Conservation (phyloP, 2,888 invertebrate species). For the Vanessa cardui region DNA sequence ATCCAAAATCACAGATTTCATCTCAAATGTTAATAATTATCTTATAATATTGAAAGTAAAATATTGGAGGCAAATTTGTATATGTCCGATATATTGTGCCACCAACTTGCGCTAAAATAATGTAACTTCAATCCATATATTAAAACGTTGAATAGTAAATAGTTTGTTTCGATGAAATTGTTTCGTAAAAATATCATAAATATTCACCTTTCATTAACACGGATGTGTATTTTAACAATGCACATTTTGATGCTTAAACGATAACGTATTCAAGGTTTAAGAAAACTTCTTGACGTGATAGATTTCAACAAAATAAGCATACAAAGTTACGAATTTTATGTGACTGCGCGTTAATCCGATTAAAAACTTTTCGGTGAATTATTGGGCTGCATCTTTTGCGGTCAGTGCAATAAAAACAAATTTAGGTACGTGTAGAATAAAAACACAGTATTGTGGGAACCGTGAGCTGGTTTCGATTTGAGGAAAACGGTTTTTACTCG, state of each 20-base stretch:
- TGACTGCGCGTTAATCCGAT: not conserved
- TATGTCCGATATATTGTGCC: no score
- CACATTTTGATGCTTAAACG: not conserved
- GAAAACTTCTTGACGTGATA: not conserved
- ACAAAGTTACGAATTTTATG: conserved; percentile 1
- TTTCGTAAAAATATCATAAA: not conserved
- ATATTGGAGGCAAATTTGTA: no score
- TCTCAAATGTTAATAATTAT: no score
- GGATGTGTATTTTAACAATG: not conserved
- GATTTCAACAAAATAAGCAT: not conserved
- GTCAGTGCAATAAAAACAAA: conserved; percentile 19
- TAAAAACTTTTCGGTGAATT: conserved; percentile 19
- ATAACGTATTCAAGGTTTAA: not conserved
- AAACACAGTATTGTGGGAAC: conserved; percentile 3
- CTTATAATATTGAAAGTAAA: no score
- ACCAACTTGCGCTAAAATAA: no score
- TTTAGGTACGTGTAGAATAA: conserved; percentile 17
- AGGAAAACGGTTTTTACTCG: conserved; percentile 10
- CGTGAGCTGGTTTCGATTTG: not conserved
- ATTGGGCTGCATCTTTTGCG: conserved; percentile 20
- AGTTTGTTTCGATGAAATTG: not conserved
- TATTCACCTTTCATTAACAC: not conserved
- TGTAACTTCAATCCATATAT: no score
- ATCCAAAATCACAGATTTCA: no score
- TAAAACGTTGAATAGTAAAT: no score